Percentiles rank a stretch among this genome's conserved stretches.
These are phyloP conservation scores for Actias luna DNA, from an alignment of 2,888 invertebrate genomes.

Conservation along the genomic window DNA sequence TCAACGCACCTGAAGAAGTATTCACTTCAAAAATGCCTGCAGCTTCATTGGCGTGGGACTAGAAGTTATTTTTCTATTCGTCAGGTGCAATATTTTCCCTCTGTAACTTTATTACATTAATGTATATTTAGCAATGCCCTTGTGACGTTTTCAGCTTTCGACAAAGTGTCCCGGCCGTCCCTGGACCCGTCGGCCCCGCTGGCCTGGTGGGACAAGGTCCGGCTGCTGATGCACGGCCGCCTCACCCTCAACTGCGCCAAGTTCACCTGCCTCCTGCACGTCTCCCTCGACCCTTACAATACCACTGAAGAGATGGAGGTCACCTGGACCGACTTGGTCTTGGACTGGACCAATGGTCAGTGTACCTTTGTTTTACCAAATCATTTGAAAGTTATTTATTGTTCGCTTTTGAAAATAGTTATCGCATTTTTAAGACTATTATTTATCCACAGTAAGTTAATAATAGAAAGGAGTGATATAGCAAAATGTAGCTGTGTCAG, in stretches of 20 bases:
- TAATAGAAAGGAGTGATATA: too few species aligned
- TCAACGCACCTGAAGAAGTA: too few species aligned
- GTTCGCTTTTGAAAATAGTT: too few species aligned
- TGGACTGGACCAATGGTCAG: slow-evolving; percentile 97
- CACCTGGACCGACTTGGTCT: slow-evolving; percentile 95
- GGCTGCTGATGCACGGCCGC: slow-evolving; percentile 95
- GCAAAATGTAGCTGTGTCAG: too few species aligned
- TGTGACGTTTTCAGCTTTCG: slow-evolving; percentile 82
- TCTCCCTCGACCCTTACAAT: slow-evolving; percentile 98
- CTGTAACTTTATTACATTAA: too few species aligned
- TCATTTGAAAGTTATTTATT: neutral
- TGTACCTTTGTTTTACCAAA: neutral
- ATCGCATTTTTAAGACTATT: too few species aligned
- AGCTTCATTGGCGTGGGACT: too few species aligned
- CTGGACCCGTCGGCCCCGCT: slow-evolving; percentile 96
- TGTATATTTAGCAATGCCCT: neutral
- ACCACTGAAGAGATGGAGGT: slow-evolving; percentile 99
- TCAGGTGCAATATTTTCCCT: too few species aligned
- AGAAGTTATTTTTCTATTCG: too few species aligned
- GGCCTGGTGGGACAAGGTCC: slow-evolving; percentile 98
- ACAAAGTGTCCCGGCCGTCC: slow-evolving; percentile 92
- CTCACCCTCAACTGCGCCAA: slow-evolving; percentile 93
- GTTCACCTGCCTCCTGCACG: slow-evolving; percentile 95
- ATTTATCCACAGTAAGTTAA: too few species aligned
- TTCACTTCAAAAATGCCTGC: too few species aligned